These are phyloP conservation scores for Hirundichthys speculiger DNA, from an alignment of 2,113 vertebrate species.

Conservation along the genomic window DNA sequence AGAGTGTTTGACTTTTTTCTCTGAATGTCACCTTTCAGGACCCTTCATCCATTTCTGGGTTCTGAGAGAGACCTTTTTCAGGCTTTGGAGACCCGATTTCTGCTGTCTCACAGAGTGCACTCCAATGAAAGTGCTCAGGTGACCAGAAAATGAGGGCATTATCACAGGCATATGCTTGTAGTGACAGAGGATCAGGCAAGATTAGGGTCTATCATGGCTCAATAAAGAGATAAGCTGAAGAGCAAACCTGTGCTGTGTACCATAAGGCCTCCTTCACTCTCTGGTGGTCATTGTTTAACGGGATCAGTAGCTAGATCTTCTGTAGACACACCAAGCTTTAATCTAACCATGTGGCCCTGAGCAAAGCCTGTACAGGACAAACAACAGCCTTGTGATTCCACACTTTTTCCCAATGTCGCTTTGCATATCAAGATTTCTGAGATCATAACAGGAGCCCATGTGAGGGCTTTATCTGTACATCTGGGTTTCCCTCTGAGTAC, in stretches of 20 bases:
- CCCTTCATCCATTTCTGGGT: slow-evolving; percentile 58
- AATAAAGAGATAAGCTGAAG: slow-evolving; percentile 72
- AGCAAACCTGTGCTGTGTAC: slow-evolving; percentile 72
- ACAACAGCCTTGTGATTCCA: slow-evolving; percentile 29
- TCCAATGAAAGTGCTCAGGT: slow-evolving; percentile 79
- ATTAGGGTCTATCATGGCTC: slow-evolving; percentile 75
- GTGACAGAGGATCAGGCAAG: slow-evolving; percentile 75
- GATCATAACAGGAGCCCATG: no score
- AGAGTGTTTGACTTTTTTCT: slow-evolving; percentile 83
- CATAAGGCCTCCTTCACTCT: slow-evolving; percentile 60
- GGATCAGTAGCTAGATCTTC: slow-evolving; percentile 62
- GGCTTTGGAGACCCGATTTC: slow-evolving; percentile 63
- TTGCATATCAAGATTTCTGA: no score
- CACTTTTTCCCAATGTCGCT: no score
- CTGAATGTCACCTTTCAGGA: slow-evolving; percentile 58
- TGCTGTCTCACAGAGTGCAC: slow-evolving; percentile 50
- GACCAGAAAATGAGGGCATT: slow-evolving; percentile 82
- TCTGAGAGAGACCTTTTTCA: slow-evolving; percentile 38
- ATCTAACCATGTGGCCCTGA: slow-evolving; percentile 48
- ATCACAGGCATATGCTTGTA: slow-evolving; percentile 78
- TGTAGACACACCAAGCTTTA: slow-evolving; percentile 36
- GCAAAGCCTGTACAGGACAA: slow-evolving; percentile 17
- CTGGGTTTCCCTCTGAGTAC: slow-evolving; percentile 5
- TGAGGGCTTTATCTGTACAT: slow-evolving; percentile 21
- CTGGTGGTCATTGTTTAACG: slow-evolving; percentile 65